Percentiles rank a stretch among this genome's conserved stretches.
These are phyloP conservation scores for Lycaon pictus DNA, from an alignment of 2,113 vertebrate species.

Conservation along the genomic window DNA sequence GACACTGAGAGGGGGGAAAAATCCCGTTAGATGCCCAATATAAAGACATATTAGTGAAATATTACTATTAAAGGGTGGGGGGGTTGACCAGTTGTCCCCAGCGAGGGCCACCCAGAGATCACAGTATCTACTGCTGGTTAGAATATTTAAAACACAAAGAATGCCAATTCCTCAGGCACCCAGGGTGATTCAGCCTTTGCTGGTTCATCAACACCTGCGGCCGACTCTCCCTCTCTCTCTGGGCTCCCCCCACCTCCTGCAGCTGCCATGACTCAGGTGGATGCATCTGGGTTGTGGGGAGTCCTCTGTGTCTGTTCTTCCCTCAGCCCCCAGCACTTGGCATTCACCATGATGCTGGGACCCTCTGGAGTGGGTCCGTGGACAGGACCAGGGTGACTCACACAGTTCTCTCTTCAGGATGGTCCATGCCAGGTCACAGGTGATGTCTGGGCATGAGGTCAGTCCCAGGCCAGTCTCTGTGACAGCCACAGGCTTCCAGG, in stretches of 20 bases:
- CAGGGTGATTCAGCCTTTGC: background rate
- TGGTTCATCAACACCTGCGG: background rate
- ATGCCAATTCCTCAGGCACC: background rate
- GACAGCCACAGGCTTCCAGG: accelerated
- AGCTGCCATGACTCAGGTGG: background rate
- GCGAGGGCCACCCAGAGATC: background rate
- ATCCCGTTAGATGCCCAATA: background rate
- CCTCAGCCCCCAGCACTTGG: no score
- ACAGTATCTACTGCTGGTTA: background rate
- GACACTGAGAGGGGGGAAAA: accelerated
- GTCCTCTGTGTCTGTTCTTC: background rate
- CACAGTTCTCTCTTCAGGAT: no score
- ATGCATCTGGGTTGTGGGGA: accelerated
- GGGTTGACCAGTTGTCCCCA: background rate
- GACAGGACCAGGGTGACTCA: background rate
- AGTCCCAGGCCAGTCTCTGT: background rate
- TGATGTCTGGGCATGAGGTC: accelerated
- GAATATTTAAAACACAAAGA: background rate
- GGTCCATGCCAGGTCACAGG: accelerated
- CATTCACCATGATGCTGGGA: background rate
- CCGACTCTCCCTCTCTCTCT: background rate
- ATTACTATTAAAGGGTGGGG: background rate
- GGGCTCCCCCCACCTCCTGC: background rate
- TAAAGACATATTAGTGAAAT: background rate
- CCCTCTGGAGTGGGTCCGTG: background rate